Conservation (phyloP, 2,888 invertebrate species). For the Holacanthella duospinosa region DNA sequence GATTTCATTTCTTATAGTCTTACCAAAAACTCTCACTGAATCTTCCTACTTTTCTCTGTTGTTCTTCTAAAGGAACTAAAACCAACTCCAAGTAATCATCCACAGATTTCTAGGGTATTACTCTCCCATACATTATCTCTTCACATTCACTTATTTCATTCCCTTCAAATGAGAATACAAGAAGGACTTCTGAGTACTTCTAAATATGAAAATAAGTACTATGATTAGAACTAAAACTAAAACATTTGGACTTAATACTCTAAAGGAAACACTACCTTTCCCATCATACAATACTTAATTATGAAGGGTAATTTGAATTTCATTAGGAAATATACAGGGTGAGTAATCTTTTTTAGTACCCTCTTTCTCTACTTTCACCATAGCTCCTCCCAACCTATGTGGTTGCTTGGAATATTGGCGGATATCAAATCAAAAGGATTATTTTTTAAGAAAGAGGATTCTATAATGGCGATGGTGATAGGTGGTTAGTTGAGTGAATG, state of each 20-base stretch:
- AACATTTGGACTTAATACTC: background rate
- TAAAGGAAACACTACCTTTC: background rate
- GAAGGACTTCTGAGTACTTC: too few species aligned
- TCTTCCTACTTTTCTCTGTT: background rate
- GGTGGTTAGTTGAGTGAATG: too few species aligned
- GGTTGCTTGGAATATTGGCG: too few species aligned
- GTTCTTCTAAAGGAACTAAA: background rate
- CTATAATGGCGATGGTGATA: too few species aligned
- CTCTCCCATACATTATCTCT: background rate
- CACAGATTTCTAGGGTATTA: background rate
- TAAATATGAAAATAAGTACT: too few species aligned
- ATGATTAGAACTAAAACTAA: background rate
- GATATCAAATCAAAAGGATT: too few species aligned
- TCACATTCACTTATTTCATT: background rate
- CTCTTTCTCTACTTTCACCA: too few species aligned
- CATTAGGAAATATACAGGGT: too few species aligned
- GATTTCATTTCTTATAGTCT: background rate
- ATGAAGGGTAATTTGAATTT: slow-evolving; percentile 3
- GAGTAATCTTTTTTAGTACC: too few species aligned
- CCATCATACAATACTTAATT: background rate
- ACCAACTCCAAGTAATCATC: background rate
- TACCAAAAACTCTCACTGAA: background rate
- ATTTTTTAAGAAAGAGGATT: too few species aligned
- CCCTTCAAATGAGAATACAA: slow-evolving; percentile 1
- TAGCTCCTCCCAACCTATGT: too few species aligned